phyloP scores from a whole-genome alignment of 2,113 vertebrate species.

The Rhineura floridana region DNA sequence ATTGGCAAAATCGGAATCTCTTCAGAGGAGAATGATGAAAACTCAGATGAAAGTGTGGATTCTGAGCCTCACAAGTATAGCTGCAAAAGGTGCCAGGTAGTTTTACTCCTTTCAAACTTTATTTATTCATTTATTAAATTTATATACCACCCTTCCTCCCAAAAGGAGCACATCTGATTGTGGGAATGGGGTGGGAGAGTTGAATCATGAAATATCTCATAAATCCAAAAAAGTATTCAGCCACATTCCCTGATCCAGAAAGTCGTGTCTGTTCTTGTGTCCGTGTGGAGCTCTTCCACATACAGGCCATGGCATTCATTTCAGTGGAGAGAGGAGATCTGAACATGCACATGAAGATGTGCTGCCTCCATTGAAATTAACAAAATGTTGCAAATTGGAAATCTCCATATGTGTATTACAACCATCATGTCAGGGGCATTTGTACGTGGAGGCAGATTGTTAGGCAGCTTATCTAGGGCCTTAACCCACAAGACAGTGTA shows the following conservation, averaged over 20 bases:
- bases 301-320: neutral
- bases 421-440: neutral
- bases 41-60: slow-evolving; percentile 87
- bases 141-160: no score
- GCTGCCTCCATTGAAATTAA: neutral
- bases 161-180: slow-evolving; percentile 7
- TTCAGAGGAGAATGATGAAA: slow-evolving; percentile 88
- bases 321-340: neutral
- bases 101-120: slow-evolving; percentile 66
- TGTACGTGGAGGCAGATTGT: neutral
- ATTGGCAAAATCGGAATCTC: slow-evolving; percentile 97
- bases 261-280: neutral
- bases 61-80: slow-evolving; percentile 95
- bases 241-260: neutral
- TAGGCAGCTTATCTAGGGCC: no score
- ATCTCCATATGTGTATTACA: neutral
- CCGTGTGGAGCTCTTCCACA: neutral
- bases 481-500: neutral
- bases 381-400: neutral
- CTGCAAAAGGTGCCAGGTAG: slow-evolving; percentile 98
- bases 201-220: no score
- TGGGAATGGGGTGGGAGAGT: neutral
- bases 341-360: fast-evolving
- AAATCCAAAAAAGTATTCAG: neutral
- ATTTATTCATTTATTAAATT: no score